Evolutionary conservation across 2,888 invertebrate species (phyloP), one percentile per base, ranked within the genome.

Genomic region (Litoditis marina): DNA sequence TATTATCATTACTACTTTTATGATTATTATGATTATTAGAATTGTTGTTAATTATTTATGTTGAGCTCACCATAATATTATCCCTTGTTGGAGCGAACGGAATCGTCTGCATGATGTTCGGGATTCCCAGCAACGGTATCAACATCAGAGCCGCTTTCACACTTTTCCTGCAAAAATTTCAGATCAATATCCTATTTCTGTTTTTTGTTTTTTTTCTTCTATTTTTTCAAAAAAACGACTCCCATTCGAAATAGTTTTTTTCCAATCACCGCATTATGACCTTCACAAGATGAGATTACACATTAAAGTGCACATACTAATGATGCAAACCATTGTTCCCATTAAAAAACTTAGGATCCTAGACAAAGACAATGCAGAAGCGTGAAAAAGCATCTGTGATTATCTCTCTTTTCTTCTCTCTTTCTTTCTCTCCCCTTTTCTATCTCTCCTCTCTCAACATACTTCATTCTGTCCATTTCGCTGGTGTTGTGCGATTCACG

Each of bases 131-230:
- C 59, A 86, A 76, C 3, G 85, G 85, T 46, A 86, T 79, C 27
- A 86, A 74, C 69, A 86, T 84, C 62, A 86, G 78, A 8, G 86
- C 85, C 1, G 86, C 86, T 71, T 86, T 86, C 4, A 85, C 85
- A 28, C 85, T 85, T 76, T 86, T 86, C 69, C 85, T 85, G 77
- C 13, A 56, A 36, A 22, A 80, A 19, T 6, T 59, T 13, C 28
- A 27, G 28, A 25, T 42, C 27, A 4, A 46, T n/a, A n/a, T n/a
- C n/a, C n/a, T n/a, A n/a, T n/a, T n/a, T n/a, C n/a, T n/a, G n/a
- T n/a, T n/a, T n/a, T n/a, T n/a, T n/a, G n/a, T n/a, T n/a, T n/a
- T n/a, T n/a, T n/a, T n/a, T n/a, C n/a, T n/a, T n/a, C n/a, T n/a
- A n/a, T n/a, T n/a, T n/a, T n/a, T n/a, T n/a, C n/a, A n/a, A n/a